Evolutionary conservation across 2,113 vertebrate species (phyloP).

Genomic region (Dasyornis broadbenti): DNA sequence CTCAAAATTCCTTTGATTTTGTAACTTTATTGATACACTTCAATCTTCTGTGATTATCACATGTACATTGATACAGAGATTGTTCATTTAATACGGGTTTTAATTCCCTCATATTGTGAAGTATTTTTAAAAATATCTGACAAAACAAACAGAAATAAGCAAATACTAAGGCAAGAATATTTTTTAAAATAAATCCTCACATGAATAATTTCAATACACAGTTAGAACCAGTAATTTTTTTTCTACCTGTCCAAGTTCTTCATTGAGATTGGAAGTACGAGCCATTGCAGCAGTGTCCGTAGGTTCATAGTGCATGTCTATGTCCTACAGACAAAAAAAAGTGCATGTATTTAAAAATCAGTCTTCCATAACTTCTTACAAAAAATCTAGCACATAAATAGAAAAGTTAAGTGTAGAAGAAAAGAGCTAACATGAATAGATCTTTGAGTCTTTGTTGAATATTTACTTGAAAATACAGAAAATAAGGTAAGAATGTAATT

Average conservation of each 20-base stretch:
- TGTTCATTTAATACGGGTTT: not conserved
- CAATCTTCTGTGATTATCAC: not conserved
- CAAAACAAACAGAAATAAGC: not conserved
- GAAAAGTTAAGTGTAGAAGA: not conserved
- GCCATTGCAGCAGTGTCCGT: constrained; percentile 94
- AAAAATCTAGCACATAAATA: not conserved
- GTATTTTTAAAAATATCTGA: not conserved
- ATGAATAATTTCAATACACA: not conserved
- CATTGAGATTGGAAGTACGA: constrained; percentile 96
- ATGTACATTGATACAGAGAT: not conserved
- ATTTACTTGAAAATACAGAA: not conserved
- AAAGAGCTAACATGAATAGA: not conserved
- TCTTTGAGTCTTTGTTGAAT: not conserved
- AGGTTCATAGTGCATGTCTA: constrained; percentile 93
- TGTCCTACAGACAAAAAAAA: constrained; percentile 76
- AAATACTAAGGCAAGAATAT: not conserved
- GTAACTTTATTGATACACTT: not conserved
- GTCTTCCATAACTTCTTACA: not conserved
- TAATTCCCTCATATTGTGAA: not conserved
- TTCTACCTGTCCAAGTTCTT: constrained; percentile 93
- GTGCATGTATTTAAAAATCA: not conserved
- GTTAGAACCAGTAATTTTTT: not conserved
- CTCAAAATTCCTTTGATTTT: not conserved
- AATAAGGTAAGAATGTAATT: not conserved
- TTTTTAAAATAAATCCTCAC: not conserved